Base-by-base conservation (phyloP, 92 coral and sea anemone species). In the Anthopleura xanthogrammica region DNA sequence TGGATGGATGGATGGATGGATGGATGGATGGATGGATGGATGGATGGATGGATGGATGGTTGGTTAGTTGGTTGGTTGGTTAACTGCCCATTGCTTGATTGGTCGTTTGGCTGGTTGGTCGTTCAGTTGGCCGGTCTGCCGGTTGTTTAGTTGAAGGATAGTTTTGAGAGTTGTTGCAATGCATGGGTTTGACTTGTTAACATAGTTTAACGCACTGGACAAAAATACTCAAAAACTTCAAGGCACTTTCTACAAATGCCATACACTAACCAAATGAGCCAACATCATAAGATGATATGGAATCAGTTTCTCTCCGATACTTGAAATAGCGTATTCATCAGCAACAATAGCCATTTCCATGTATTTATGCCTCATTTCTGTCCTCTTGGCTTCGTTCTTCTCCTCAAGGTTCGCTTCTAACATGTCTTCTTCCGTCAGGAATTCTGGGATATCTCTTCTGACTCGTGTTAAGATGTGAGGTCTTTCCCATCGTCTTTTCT, bases 311-410 rank as follows among this genome's bases (percentile, higher is more conserved):
- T 88, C 88, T 17, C 90, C 90, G 17, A 86, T 73, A 46, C 70
- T 54, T 4, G 84, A 41, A 12, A 93, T 93, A 41, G 88, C 93
- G 77, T 77, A 89, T 17, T 85, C 77, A 72, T 91, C 94, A 29
- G 87, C 94, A 24, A 85, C 90, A 12, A 91, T 12, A 41, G 88
- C 77, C 83, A 83, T 64, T 66, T 91, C 94, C 46, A 91, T 17
- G 81, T 91, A 83, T 58, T 91, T 91, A 66, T 82, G 85, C 13
- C 73, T 72, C 52, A 39, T 40, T 29, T 68, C 83, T 85, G 19
- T 22, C 29, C 82, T 23, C 76, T 36, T 84, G 42, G 16, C 16
- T 23, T 23, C 42, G 20, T 64, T 64, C 24, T 9, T 64, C 6
- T 29, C 17, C 74, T 68, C 74, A 12, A 23, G 16, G 42, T 13